These are phyloP conservation scores for Syngnathus typhle DNA, from an alignment of 2,113 vertebrate genomes.

Conservation along the genomic window DNA sequence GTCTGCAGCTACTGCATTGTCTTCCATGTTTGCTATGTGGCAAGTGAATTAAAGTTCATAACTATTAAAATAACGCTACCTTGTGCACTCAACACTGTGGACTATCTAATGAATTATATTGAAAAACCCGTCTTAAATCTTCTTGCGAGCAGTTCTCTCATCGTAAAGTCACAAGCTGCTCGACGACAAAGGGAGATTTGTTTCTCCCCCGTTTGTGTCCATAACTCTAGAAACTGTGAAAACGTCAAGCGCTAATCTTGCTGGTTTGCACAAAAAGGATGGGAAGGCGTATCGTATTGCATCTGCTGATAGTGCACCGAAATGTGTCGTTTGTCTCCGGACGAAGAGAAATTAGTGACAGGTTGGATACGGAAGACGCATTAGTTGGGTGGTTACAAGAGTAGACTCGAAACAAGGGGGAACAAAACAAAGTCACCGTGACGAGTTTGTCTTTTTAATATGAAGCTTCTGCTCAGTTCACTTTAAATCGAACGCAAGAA, in stretches of 20 bases:
- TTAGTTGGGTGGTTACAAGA: slow-evolving; percentile 1
- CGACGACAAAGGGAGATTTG: slow-evolving; percentile 4
- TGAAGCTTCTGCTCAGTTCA: not conserved
- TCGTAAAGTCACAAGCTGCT: slow-evolving; percentile 6
- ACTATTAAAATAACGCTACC: slow-evolving; percentile 11
- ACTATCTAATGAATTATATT: slow-evolving; percentile 8
- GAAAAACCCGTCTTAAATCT: slow-evolving; percentile 8
- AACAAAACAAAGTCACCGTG: not conserved
- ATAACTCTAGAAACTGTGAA: slow-evolving; percentile 12
- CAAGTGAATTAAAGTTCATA: slow-evolving; percentile 1
- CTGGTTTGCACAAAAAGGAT: slow-evolving; percentile 6
- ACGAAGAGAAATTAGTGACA: slow-evolving; percentile 9
- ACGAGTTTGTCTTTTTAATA: not conserved
- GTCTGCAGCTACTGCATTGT: slow-evolving; percentile 1
- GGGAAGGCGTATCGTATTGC: not conserved
- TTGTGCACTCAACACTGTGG: slow-evolving; percentile 1
- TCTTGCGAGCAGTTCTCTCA: not conserved
- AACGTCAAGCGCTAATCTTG: slow-evolving; percentile 14
- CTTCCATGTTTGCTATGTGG: slow-evolving; percentile 7
- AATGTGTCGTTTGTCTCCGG: slow-evolving; percentile 1
- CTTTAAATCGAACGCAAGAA: not conserved
- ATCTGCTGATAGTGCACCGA: not conserved
- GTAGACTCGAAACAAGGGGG: not conserved
- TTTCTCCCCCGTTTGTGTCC: not conserved
- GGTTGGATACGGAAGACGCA: not conserved